Percentiles rank a stretch among this genome's conserved stretches.
These are phyloP conservation scores for Drosophila mettleri DNA, from an alignment of 2,888 invertebrate genomes.

Conservation along the genomic window DNA sequence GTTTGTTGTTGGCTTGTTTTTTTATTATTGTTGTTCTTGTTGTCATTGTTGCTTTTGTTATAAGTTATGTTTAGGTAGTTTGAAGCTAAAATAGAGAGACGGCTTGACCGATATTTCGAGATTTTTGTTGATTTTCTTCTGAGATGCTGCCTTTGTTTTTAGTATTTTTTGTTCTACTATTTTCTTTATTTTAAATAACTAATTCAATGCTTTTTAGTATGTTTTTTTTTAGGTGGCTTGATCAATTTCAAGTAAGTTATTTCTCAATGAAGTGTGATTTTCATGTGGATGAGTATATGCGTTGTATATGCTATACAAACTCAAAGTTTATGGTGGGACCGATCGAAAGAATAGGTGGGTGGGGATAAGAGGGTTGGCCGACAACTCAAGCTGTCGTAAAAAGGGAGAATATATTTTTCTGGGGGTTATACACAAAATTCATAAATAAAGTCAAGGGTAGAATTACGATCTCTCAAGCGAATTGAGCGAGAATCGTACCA, in stretches of 20 bases:
- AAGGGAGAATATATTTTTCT: conserved; percentile 21
- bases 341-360: neutral
- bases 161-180: conserved; percentile 23
- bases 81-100: neutral
- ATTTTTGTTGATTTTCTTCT: conserved; percentile 1
- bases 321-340: conserved; percentile 41
- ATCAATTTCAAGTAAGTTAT: conserved; percentile 33
- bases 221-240: conserved; percentile 40
- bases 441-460: conserved; percentile 49
- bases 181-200: conserved; percentile 16
- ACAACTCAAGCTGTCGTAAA: conserved; percentile 46
- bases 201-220: conserved; percentile 48
- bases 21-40: conserved; percentile 8
- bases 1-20: conserved; percentile 17
- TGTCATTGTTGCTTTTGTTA: conserved; percentile 9
- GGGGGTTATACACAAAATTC: conserved; percentile 26
- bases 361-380: conserved; percentile 3
- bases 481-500: conserved; percentile 41
- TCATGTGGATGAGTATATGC: conserved; percentile 72
- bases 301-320: conserved; percentile 67
- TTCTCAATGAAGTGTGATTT: conserved; percentile 68
- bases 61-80: conserved; percentile 41
- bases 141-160: conserved; percentile 20
- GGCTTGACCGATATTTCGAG: conserved; percentile 6
- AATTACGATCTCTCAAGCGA: conserved; percentile 57